Evolutionary conservation across 2,113 vertebrate species (phyloP).

Genomic region (Alaudala cheleensis): DNA sequence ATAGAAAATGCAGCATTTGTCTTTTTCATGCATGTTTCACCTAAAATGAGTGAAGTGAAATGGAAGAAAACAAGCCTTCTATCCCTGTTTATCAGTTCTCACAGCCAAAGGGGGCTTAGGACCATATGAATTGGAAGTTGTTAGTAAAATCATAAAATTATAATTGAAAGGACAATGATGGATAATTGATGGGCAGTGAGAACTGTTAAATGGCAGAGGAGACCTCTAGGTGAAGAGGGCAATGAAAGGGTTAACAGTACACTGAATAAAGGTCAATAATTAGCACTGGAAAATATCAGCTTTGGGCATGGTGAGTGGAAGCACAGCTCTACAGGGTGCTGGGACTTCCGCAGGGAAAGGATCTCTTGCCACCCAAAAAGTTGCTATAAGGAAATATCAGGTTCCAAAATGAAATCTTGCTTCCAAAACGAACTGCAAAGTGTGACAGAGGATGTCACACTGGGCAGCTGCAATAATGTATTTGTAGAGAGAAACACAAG

Average conservation of each 20-base stretch:
- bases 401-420: background rate
- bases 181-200: background rate
- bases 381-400: slow-evolving; percentile 1
- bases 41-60: background rate
- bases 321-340: too few relatives aligned
- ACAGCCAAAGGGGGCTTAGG: background rate
- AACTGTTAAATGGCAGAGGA: background rate
- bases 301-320: background rate
- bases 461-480: background rate
- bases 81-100: background rate
- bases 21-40: background rate
- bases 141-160: background rate
- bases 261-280: background rate
- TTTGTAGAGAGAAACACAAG: background rate
- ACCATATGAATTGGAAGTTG: background rate
- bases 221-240: background rate
- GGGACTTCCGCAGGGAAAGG: background rate
- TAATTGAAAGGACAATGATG: background rate
- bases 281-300: background rate
- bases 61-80: background rate
- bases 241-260: background rate
- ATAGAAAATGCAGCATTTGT: background rate
- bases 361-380: too few relatives aligned
- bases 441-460: background rate
- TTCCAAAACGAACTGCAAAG: background rate